Conservation (phyloP, 37 sponge, comb jelly and placozoan genomes). For the Axinella damicornis region DNA sequence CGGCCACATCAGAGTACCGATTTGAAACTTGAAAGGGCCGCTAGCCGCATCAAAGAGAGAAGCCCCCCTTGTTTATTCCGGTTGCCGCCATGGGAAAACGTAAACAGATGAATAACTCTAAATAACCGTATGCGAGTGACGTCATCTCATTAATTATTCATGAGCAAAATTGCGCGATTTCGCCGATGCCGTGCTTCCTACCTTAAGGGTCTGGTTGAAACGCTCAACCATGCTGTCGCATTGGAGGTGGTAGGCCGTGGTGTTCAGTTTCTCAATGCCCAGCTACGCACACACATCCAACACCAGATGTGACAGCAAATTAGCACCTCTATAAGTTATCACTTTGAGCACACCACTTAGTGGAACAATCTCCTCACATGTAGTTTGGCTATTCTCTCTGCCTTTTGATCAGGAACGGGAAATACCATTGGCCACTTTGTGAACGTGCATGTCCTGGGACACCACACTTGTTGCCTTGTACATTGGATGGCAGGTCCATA, state of each 20-base stretch:
- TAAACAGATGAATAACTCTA: too few species aligned
- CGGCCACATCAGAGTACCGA: too few species aligned
- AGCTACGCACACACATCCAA: slow-evolving; percentile 15
- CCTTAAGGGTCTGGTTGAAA: slow-evolving; percentile 39
- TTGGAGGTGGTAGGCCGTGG: slow-evolving; percentile 35
- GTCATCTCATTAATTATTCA: too few species aligned
- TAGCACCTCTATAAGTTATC: slow-evolving; percentile 24
- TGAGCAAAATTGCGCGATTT: too few species aligned
- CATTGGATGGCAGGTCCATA: slow-evolving; percentile 47
- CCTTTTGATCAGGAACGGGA: slow-evolving; percentile 54
- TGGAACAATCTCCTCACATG: slow-evolving; percentile 31
- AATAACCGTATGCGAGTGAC: too few species aligned
- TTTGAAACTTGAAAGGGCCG: too few species aligned
- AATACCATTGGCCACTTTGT: slow-evolving; percentile 65
- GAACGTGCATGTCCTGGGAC: slow-evolving; percentile 56
- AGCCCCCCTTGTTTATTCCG: too few species aligned
- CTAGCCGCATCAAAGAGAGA: too few species aligned
- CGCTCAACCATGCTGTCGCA: slow-evolving; percentile 37
- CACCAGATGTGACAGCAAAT: slow-evolving; percentile 28
- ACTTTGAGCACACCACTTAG: slow-evolving; percentile 31
- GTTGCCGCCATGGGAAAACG: too few species aligned
- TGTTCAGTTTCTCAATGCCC: slow-evolving; percentile 31
- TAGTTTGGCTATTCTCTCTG: slow-evolving; percentile 32
- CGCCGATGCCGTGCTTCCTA: too few species aligned
- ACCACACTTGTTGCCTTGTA: slow-evolving; percentile 45